These are phyloP conservation scores for Thinocorus orbignyianus DNA, from an alignment of 2,113 vertebrate species.

Conservation along the genomic window DNA sequence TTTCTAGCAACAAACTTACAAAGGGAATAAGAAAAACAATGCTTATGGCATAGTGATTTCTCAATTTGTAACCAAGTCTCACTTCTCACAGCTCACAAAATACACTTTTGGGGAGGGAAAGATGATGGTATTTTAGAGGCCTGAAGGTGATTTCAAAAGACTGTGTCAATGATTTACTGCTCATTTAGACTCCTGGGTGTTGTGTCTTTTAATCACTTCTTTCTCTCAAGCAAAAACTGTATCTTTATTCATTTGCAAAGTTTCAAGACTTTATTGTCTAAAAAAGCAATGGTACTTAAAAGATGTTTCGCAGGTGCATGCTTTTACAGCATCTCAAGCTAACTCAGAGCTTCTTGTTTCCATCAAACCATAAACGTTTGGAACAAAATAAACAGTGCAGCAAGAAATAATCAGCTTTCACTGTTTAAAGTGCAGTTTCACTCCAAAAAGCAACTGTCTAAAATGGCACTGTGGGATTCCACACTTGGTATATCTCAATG, in stretches of 20 bases:
- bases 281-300: constrained; percentile 25
- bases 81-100: not conserved
- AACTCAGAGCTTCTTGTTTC: constrained; percentile 31
- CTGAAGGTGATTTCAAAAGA: constrained; percentile 3
- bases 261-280: constrained; percentile 12
- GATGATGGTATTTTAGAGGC: constrained; percentile 2
- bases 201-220: constrained; percentile 1
- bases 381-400: constrained; percentile 47
- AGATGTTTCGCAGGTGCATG: constrained; percentile 60
- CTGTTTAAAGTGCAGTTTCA: constrained; percentile 10
- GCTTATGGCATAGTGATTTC: not conserved
- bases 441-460: constrained; percentile 12
- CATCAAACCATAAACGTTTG: constrained; percentile 9
- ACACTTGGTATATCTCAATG: constrained; percentile 12
- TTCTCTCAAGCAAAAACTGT: constrained; percentile 29
- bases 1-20: not conserved
- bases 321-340: constrained; percentile 35
- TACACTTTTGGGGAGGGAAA: not conserved
- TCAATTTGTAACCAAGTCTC: not conserved
- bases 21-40: not conserved
- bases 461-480: constrained; percentile 37
- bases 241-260: constrained; percentile 9
- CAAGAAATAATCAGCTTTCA: constrained; percentile 36
- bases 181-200: not conserved
- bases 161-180: constrained; percentile 1